Evolutionary conservation across 2,113 vertebrate species (phyloP).

Genomic region (Merops nubicus): DNA sequence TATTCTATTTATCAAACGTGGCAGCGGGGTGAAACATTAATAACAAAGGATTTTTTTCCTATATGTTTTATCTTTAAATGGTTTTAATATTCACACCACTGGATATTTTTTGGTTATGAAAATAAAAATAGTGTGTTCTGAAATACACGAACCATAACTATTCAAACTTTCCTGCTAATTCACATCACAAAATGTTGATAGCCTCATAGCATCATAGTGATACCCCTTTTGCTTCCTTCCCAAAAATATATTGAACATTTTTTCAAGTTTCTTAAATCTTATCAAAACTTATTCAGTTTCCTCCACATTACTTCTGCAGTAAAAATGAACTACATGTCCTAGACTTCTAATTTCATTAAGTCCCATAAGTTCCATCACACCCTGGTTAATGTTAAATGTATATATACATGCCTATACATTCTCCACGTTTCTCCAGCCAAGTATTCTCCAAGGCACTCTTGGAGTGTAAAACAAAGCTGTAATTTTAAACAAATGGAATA

Average conservation of each 20-base stretch:
- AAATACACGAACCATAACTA: background rate
- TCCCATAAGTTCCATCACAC: background rate
- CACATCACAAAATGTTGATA: background rate
- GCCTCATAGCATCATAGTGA: accelerated
- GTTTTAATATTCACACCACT: background rate
- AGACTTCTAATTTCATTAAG: background rate
- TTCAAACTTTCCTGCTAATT: background rate
- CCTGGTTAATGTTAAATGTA: background rate
- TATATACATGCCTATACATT: background rate
- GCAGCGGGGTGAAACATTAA: too few relatives aligned
- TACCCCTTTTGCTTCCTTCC: background rate
- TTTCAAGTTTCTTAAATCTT: background rate
- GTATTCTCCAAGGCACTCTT: background rate
- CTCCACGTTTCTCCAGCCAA: background rate
- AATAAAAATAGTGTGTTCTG: background rate
- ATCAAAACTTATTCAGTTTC: background rate
- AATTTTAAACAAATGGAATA: conserved; percentile 29
- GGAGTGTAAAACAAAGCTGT: background rate
- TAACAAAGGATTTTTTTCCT: background rate
- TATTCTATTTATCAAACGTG: too few relatives aligned
- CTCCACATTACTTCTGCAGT: background rate
- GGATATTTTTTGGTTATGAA: background rate
- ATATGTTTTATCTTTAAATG: background rate
- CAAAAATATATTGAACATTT: background rate
- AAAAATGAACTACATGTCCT: background rate